Conservation (phyloP, 1,140 invertebrate genomes). For the Drosophila hydei region DNA sequence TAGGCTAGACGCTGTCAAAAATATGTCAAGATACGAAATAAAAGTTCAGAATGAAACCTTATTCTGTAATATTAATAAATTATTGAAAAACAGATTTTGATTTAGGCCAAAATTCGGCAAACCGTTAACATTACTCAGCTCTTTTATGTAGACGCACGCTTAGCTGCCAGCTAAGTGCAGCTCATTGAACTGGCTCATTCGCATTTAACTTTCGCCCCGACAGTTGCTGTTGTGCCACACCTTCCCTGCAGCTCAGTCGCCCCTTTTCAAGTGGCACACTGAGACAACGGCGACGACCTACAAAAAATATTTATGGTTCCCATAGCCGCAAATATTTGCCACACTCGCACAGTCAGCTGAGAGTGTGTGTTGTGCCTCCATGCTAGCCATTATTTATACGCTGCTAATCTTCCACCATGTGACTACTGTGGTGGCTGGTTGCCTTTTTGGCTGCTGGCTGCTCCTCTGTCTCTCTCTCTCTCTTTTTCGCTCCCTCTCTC, state of each 20-base stretch:
- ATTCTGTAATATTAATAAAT: too few species aligned
- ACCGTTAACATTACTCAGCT: neutral
- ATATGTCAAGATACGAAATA: too few species aligned
- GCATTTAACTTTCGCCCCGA: conserved; percentile 16
- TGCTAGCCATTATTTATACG: conserved; percentile 61
- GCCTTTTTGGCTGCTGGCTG: conserved; percentile 57
- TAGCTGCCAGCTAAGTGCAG: conserved; percentile 1
- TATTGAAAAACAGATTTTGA: too few species aligned
- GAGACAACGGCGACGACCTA: conserved; percentile 48
- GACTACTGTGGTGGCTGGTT: conserved; percentile 54
- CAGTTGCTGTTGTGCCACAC: neutral
- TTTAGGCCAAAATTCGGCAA: neutral
- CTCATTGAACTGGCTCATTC: conserved; percentile 22
- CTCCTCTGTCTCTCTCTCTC: neutral
- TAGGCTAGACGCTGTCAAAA: too few species aligned
- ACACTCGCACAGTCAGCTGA: conserved; percentile 26
- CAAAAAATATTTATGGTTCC: conserved; percentile 63
- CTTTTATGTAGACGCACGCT: neutral
- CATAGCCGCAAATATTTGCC: conserved; percentile 62
- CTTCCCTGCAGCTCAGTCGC: neutral
- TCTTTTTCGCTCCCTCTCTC: neutral
- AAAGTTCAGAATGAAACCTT: too few species aligned
- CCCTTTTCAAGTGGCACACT: conserved; percentile 47
- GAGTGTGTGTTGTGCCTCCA: conserved; percentile 11
- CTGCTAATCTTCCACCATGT: conserved; percentile 67